phyloP scores from a whole-genome alignment of 2,113 vertebrate species.

The Peucedramus taeniatus region DNA sequence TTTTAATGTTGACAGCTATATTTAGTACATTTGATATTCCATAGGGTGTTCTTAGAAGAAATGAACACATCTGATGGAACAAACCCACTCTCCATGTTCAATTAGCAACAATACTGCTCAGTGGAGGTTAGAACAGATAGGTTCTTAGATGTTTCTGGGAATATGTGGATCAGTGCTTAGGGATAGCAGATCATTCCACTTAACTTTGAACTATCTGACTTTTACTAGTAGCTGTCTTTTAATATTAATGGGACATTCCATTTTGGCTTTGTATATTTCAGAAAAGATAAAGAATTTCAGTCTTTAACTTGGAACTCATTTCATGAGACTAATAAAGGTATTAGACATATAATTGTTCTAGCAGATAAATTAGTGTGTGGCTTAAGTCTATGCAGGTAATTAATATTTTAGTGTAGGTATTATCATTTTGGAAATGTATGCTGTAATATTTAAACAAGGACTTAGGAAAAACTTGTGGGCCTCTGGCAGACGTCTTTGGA shows the following conservation, averaged over 20 bases:
- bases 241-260: constrained; percentile 42
- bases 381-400: background rate
- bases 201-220: constrained; percentile 51
- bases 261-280: constrained; percentile 39
- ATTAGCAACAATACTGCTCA: constrained; percentile 35
- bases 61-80: constrained; percentile 42
- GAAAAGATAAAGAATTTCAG: background rate
- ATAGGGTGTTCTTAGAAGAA: constrained; percentile 52
- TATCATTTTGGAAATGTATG: background rate
- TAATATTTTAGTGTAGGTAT: background rate
- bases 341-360: background rate
- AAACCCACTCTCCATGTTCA: constrained; percentile 56
- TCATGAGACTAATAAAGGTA: background rate
- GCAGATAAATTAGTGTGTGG: background rate
- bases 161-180: background rate
- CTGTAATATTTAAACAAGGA: background rate
- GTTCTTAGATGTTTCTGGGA: background rate
- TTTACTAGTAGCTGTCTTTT: background rate
- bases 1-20: constrained; percentile 67
- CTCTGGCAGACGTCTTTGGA: background rate
- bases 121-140: constrained; percentile 39
- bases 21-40: constrained; percentile 62
- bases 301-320: background rate
- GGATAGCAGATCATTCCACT: constrained; percentile 30
- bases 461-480: background rate